A percentile compares a stretch with the other conserved stretches of the same genome.
Conservation (phyloP, 2,888 invertebrate species). For the Torymus aiolomorphi region DNA sequence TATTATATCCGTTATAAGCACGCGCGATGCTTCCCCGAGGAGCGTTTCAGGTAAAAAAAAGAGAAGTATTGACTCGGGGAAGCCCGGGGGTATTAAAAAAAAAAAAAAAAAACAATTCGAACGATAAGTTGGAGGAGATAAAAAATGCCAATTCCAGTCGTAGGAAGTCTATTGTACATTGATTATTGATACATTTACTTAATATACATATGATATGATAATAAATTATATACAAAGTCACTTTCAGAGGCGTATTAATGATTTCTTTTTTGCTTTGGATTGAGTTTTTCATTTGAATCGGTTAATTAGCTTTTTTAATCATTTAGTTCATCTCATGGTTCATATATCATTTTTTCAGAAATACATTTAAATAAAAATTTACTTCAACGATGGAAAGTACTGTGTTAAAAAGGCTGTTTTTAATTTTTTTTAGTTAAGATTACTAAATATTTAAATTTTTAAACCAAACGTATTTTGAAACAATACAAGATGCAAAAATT, state of each 20-base stretch:
- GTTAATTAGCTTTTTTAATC: too few relatives aligned
- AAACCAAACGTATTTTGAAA: too few relatives aligned
- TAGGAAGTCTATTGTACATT: constrained; percentile 76
- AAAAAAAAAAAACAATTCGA: constrained; percentile 27
- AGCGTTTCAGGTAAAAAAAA: constrained; percentile 47
- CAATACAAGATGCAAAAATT: too few relatives aligned
- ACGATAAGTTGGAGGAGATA: constrained; percentile 41
- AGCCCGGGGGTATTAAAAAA: constrained; percentile 26
- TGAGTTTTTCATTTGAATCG: constrained; percentile 20
- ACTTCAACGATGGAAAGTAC: too few relatives aligned
- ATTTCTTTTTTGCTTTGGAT: constrained; percentile 26
- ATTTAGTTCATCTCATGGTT: too few relatives aligned
- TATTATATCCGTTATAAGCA: constrained; percentile 60
- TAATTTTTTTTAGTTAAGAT: too few relatives aligned
- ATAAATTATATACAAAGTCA: constrained; percentile 76
- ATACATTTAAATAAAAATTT: too few relatives aligned
- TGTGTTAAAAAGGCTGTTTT: too few relatives aligned
- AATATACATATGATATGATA: constrained; percentile 68
- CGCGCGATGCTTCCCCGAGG: constrained; percentile 50
- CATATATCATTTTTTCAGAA: too few relatives aligned
- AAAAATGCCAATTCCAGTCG: constrained; percentile 68
- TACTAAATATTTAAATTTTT: too few relatives aligned
- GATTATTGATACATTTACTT: constrained; percentile 74
- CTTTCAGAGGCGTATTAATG: constrained; percentile 60
- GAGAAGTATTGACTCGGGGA: constrained; percentile 25